Evolutionary conservation across 2,888 invertebrate species (phyloP), one percentile per base, ranked within the genome.

Genomic region (Cepaea hortensis): DNA sequence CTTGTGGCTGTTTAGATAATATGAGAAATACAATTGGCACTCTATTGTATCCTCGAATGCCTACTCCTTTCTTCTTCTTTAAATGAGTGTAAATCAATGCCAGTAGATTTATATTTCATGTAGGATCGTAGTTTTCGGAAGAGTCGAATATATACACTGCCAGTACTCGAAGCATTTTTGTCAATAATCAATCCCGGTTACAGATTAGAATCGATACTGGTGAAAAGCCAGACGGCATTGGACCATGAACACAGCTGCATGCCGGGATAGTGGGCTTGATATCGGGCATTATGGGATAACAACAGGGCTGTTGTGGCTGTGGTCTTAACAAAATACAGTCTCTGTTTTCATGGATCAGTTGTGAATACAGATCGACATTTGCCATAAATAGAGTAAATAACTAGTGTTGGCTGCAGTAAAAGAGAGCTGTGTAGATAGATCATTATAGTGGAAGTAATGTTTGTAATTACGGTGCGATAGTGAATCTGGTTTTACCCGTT

Each of bases 121-220:
- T 35, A 35, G 1, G 35, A 35, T 35, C 35, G 35, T 35, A 35
- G 35, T 35, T 35, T 35, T 35, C 35, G 7, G 55, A 55, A 11
- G 55, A 55, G 11, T 11, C 6, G 55, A 55, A 55, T 11, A 55
- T 55, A 55, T 9, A 11, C 55, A 55, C 55, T 55, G 35, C 55
- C 11, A n/a, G 75, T 46, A 48, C 48, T 46, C 15, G 13, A 23
- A 11, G 75, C 75, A 48, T 75, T 75, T 48, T 48, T 46, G 46
- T 75, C 75, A 75, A 75, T 75, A 75, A 46, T 75, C 46, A 75
- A 15, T 48, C 75, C 15, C 48, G 48, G 7, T 3, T 75, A 18
- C 46, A 46, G 75, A 75, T 75, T 75, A 75, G 3, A 75, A 46
- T 75, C 75, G 48, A 75, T 75, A 75, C 13, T 46, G 15, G 75